Evolutionary conservation across 2,797 vertebrate species (phyloP).

Genomic region (Sparidentex hasta): DNA sequence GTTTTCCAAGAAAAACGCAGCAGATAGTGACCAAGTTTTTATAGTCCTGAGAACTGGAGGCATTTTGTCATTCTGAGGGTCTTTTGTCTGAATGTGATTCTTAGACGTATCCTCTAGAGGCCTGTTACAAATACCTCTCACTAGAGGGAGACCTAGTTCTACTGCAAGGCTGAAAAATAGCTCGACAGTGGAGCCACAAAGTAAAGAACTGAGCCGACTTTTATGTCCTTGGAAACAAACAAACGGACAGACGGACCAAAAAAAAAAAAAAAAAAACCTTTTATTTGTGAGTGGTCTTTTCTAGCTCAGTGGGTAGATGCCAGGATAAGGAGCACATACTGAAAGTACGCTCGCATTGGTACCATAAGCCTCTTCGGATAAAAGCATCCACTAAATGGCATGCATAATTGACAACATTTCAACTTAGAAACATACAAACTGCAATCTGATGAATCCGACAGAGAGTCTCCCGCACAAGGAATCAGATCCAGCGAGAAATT

Average conservation of each 20-base stretch:
- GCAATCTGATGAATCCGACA: slow-evolving; percentile 41
- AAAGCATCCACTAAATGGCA: slow-evolving; percentile 72
- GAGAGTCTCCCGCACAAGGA: background rate
- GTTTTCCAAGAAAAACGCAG: background rate
- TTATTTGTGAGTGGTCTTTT: slow-evolving; percentile 65
- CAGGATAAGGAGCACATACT: slow-evolving; percentile 23
- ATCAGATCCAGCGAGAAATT: background rate
- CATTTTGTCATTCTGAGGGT: background rate
- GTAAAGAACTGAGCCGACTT: slow-evolving; percentile 25
- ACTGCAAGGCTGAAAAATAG: background rate
- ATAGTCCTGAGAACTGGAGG: background rate
- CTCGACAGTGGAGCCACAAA: slow-evolving; percentile 11
- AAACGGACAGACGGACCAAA: slow-evolving; percentile 45
- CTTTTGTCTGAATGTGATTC: background rate
- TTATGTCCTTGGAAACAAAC: slow-evolving; percentile 30
- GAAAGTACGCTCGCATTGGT: slow-evolving; percentile 57
- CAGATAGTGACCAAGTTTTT: background rate
- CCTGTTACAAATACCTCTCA: slow-evolving; percentile 46
- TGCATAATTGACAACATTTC: slow-evolving; percentile 76
- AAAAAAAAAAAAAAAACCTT: slow-evolving; percentile 53
- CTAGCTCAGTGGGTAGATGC: slow-evolving; percentile 49
- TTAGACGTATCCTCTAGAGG: background rate
- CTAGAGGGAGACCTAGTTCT: slow-evolving; percentile 74
- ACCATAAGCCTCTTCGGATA: slow-evolving; percentile 61
- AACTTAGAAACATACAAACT: slow-evolving; percentile 59